A percentile compares a stretch with the other conserved stretches of the same genome.
Conservation (phyloP, 2,113 vertebrate genomes). For the Bos indicus region DNA sequence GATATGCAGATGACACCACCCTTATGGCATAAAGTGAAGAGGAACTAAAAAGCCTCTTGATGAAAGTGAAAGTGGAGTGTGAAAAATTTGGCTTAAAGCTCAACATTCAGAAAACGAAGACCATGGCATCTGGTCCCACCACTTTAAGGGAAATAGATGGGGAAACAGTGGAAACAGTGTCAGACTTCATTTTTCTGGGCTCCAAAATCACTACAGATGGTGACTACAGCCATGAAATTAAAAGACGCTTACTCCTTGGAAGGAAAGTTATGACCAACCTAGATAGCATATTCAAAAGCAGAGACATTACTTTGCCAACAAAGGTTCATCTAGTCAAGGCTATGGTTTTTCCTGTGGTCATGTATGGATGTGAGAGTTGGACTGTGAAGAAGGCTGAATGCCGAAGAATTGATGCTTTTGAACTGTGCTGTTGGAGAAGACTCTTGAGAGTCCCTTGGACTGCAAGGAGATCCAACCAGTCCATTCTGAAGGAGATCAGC, state of each 20-base stretch:
- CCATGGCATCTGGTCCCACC: not conserved
- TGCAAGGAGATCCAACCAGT: no score
- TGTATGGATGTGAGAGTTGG: no score
- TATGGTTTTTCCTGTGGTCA: no score
- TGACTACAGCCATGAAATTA: not conserved
- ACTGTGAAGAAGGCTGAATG: no score
- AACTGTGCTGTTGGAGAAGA: no score
- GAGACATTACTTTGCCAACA: no score
- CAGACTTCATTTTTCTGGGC: not conserved
- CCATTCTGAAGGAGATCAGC: no score
- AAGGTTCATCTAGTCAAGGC: no score
- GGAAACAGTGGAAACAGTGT: not conserved
- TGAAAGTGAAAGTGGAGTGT: not conserved
- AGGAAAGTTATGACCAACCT: no score
- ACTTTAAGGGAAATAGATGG: not conserved
- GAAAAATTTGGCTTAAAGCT: not conserved
- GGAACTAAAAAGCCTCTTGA: not conserved
- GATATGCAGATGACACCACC: not conserved
- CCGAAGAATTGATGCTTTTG: no score
- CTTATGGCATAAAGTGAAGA: not conserved
- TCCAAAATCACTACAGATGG: not conserved
- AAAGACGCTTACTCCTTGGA: not conserved
- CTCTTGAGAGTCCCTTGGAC: no score
- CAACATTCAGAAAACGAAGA: not conserved
- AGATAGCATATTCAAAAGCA: no score